These are phyloP conservation scores for Harpegnathos saltator DNA, from an alignment of 1,140 invertebrate genomes.

Conservation along the genomic window DNA sequence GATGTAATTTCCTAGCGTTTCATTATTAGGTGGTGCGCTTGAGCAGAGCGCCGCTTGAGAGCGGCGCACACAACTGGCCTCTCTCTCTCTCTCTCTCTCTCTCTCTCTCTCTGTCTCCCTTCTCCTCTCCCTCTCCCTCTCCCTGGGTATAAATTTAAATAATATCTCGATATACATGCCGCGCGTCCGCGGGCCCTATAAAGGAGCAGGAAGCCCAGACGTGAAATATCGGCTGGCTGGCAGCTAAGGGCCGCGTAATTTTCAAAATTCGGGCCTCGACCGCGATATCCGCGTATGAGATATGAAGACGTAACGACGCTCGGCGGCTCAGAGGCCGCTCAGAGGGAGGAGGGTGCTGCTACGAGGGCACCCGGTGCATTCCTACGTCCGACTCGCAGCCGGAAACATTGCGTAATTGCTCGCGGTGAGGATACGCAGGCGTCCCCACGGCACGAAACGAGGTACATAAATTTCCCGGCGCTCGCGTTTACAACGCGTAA, in stretches of 20 bases:
- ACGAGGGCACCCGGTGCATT: slow-evolving; percentile 18
- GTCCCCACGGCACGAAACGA: slow-evolving; percentile 48
- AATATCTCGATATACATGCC: slow-evolving; percentile 53
- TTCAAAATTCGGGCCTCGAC: slow-evolving; percentile 36
- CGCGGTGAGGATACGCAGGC: slow-evolving; percentile 20
- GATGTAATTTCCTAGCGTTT: slow-evolving; percentile 34
- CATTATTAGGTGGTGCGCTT: slow-evolving; percentile 44
- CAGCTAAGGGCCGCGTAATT: slow-evolving; percentile 55
- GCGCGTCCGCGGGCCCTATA: slow-evolving; percentile 1
- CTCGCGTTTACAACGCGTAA: slow-evolving; percentile 75
- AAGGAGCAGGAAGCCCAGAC: slow-evolving; percentile 27
- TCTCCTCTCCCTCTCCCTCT: too few species aligned
- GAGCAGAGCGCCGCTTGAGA: slow-evolving; percentile 24
- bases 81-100: too few species aligned
- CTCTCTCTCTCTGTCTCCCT: too few species aligned
- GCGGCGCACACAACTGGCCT: background rate
- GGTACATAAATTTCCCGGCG: slow-evolving; percentile 72
- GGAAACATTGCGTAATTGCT: slow-evolving; percentile 78
- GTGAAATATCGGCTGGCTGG: slow-evolving; percentile 55
- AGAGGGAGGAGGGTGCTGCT: background rate
- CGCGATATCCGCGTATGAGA: slow-evolving; percentile 60
- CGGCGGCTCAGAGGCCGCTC: background rate
- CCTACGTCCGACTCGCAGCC: slow-evolving; percentile 53
- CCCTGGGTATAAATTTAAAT: slow-evolving; percentile 45
- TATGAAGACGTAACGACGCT: slow-evolving; percentile 68